Percentiles rank a stretch among this genome's conserved stretches.
These are phyloP conservation scores for Berghia stephanieae DNA, from an alignment of 1,140 invertebrate genomes.

Conservation along the genomic window DNA sequence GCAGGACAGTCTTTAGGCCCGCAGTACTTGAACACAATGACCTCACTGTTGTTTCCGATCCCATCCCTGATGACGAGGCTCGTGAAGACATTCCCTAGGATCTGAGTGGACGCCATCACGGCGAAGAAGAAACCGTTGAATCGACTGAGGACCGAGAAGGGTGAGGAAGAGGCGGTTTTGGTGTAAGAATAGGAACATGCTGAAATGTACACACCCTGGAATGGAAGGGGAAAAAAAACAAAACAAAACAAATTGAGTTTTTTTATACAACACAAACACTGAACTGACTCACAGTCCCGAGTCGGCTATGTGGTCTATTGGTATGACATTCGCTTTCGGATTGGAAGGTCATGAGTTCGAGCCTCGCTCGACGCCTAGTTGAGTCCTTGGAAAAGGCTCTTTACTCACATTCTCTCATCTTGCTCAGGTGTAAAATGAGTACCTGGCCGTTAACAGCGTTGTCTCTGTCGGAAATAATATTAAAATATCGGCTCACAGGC, in stretches of 20 bases:
- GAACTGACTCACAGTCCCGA: conserved; percentile 34
- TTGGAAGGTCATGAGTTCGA: no score
- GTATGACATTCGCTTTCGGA: no score
- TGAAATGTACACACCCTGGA: conserved; percentile 48
- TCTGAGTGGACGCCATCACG: conserved; percentile 46
- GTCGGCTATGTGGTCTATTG: conserved; percentile 38
- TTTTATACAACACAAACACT: conserved; percentile 32
- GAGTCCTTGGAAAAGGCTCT: no score
- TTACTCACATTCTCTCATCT: no score
- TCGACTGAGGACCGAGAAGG: conserved; percentile 43
- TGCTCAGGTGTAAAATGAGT: no score
- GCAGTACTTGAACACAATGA: conserved; percentile 34
- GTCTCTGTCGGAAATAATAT: no score
- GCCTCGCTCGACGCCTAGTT: no score
- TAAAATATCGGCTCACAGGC: no score
- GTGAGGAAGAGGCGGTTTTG: conserved; percentile 27
- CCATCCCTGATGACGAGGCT: conserved; percentile 41
- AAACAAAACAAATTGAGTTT: conserved; percentile 33
- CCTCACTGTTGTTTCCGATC: conserved; percentile 20
- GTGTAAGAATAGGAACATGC: conserved; percentile 45
- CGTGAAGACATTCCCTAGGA: conserved; percentile 47
- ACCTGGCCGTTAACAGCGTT: no score
- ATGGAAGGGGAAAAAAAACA: no score
- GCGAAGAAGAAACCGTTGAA: conserved; percentile 55
- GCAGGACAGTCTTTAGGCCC: conserved; percentile 28